Conservation (phyloP, 2,797 vertebrate species). For the Scolopax rusticola region DNA sequence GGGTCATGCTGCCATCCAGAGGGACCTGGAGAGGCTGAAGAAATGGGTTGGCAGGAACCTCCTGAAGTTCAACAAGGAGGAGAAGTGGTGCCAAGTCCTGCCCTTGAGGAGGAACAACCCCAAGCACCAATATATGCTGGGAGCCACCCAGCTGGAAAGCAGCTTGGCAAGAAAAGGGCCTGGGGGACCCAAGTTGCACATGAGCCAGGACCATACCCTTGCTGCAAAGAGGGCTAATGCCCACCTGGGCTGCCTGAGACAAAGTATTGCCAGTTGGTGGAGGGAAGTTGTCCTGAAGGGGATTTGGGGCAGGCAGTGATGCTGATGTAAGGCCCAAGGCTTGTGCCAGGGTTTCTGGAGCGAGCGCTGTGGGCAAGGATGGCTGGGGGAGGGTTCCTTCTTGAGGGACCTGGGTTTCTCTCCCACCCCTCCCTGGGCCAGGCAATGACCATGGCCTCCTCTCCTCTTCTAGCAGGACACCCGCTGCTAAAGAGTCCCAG, state of each 20-base stretch:
- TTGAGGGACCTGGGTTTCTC: not conserved
- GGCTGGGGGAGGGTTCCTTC: not conserved
- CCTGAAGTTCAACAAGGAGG: not conserved
- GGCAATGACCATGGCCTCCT: not conserved
- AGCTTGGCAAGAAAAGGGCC: not conserved
- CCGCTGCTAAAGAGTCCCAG: not conserved
- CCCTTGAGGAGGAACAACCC: not conserved
- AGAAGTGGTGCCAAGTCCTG: not conserved
- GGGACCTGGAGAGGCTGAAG: not conserved
- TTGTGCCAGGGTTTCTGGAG: not conserved
- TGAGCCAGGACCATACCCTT: not conserved
- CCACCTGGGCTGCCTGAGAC: not conserved
- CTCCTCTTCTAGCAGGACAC: not conserved
- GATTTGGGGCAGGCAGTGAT: no score
- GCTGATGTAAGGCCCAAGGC: not conserved
- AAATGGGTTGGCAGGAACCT: not conserved
- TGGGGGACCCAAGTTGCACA: not conserved
- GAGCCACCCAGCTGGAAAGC: not conserved
- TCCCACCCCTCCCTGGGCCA: not conserved
- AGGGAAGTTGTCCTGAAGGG: not conserved
- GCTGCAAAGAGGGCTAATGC: not conserved
- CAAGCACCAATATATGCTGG: not conserved
- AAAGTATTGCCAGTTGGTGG: rapidly evolving
- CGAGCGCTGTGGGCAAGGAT: rapidly evolving
- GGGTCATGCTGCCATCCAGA: not conserved